Evolutionary conservation across 2,888 invertebrate genomes (phyloP), one percentile per base, ranked within the genome.

Genomic region (Rhagophthalmus giganteus): DNA sequence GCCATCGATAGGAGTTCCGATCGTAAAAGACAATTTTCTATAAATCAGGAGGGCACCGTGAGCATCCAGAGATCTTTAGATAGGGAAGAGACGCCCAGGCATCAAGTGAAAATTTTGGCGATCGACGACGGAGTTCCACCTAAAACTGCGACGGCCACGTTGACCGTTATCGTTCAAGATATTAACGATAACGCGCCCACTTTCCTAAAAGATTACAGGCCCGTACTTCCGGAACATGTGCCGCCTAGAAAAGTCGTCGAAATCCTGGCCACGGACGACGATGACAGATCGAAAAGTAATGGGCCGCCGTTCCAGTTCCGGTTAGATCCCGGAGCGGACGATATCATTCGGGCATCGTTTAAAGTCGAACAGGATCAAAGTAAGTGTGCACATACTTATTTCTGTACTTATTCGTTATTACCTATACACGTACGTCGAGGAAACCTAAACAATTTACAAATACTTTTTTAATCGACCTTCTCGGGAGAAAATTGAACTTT

Each of bases 361-460:
- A 94, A 92, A 80, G 94, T 98, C 41, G 93, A 94, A 74, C 96
- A 96, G 78, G 94, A 95, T 79, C 94, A 92, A 76, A 94, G 90
- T 90, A 74, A 82, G 86, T 81, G 58, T 33, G 7, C 9, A 1
- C 12, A 11, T 32, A 1, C 2, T 9, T 30, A 10, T 30, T 30
- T 10, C 2, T 30, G 10, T 12, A n/a, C 2, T 10, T n/a, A n/a
- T n/a, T n/a, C n/a, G n/a, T n/a, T n/a, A n/a, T n/a, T n/a, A n/a
- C n/a, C n/a, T n/a, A n/a, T n/a, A n/a, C n/a, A n/a, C n/a, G n/a
- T n/a, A n/a, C n/a, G n/a, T n/a, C n/a, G n/a, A 20, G 20, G 7
- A 5, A 5, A 20, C 4, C 20, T 5, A 20, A 20, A 20, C 7
- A 20, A 5, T 20, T 20, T 20, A 5, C 7, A 20, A 20, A 20